Evolutionary conservation across 2,113 vertebrate genomes (phyloP), one percentile per base, ranked within the genome.

Genomic region (Pseudopodoces humilis): DNA sequence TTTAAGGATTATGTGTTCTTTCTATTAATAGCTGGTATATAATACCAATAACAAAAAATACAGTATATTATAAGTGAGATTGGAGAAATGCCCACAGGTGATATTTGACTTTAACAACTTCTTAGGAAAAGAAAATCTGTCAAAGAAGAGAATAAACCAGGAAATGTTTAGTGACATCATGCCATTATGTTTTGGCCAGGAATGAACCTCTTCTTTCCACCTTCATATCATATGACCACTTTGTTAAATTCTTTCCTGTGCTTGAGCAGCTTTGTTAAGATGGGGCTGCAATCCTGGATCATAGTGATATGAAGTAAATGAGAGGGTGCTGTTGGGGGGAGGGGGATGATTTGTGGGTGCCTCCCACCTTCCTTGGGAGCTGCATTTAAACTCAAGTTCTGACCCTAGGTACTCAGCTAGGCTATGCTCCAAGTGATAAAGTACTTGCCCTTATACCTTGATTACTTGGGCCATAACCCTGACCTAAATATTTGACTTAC

Each of bases 301-400:
- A 68, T 46, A 33, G 15, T 23, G 4, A 16, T 52, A 14, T 43
- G 44, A 77, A 71, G 35, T 23, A 49, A 23, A 19, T 37, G 39
- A 31, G 31, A 52, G 5, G 4, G 7, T 33, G 9, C 3, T 68
- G 15, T 4, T 16, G 6, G 2, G 3, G 6, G 2, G 3, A 0
- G 0, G 9, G 6, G 4, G 3, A 4, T 1, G 2, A 6, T 62
- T 75, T 2, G 8, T 46, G 13, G 3, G 4, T 23, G 20, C 2
- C 2, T 8, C 7, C 15, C 43, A 12, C 16, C 20, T 71, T 17
- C 1, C n/a, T 49, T 31, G 44, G 33, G 11, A 53, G 14, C 15
- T 59, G 5, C n/a, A 55, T 37, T 71, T 46, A 46, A 46, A 5
- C 5, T 80, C 22, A 76, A 17, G 10, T 13, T 49, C 31, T 76